Conservation (phyloP, 2,888 invertebrate species). For the Boloria euphrosyne region DNA sequence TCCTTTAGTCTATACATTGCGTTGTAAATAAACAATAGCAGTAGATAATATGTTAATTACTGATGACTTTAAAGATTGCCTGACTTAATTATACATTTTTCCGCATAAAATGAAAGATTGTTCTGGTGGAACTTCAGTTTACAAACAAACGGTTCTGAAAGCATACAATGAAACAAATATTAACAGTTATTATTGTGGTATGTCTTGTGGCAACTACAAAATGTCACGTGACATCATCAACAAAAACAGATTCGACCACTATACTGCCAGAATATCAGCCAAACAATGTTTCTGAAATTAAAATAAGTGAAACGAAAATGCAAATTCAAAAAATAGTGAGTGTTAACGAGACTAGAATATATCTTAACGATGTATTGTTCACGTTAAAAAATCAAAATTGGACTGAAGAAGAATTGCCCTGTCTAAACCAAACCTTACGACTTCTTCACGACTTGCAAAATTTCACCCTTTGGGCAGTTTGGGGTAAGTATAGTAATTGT, state of each 20-base stretch:
- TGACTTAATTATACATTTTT: constrained; percentile 54
- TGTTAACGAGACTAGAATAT: constrained; percentile 52
- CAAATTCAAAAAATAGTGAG: constrained; percentile 43
- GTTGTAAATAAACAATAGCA: constrained; percentile 29
- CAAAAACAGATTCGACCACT: constrained; percentile 34
- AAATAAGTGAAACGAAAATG: constrained; percentile 41
- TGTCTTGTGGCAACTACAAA: constrained; percentile 12
- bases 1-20: constrained; percentile 17
- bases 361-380: constrained; percentile 70
- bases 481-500: constrained; percentile 69
- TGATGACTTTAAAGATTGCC: constrained; percentile 47
- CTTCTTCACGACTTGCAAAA: constrained; percentile 70
- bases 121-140: constrained; percentile 50
- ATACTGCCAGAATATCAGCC: constrained; percentile 22
- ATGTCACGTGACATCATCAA: constrained; percentile 22
- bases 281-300: constrained; percentile 27
- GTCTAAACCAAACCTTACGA: constrained; percentile 61
- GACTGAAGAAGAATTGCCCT: constrained; percentile 61
- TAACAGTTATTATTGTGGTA: constrained; percentile 14
- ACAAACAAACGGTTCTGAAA: constrained; percentile 37
- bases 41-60: constrained; percentile 47
- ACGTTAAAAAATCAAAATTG: constrained; percentile 64
- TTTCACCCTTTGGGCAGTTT: constrained; percentile 81
- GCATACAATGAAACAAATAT: constrained; percentile 51
- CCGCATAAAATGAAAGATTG: constrained; percentile 53